phyloP scores from a whole-genome alignment of 2,888 invertebrate genomes.

The Tachina lurida region DNA sequence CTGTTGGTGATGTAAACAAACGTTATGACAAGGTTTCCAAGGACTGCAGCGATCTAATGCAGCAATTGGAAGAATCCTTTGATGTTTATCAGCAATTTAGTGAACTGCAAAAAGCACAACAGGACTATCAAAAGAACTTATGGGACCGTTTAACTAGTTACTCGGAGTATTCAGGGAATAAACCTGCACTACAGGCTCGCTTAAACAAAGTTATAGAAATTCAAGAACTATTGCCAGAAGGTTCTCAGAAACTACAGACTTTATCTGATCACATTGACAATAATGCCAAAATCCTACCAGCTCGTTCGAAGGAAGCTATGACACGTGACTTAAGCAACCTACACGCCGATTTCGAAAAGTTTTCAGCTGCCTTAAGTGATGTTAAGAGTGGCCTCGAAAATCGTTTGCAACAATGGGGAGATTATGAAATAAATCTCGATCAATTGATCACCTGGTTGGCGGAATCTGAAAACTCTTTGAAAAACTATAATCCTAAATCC shows the following conservation, averaged over 20 bases:
- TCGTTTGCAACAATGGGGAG: constrained; percentile 94
- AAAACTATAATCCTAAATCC: constrained; percentile 92
- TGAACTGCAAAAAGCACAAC: constrained; percentile 92
- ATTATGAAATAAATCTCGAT: constrained; percentile 94
- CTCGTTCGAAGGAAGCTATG: constrained; percentile 93
- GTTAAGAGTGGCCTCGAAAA: constrained; percentile 91
- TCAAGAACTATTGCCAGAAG: constrained; percentile 90
- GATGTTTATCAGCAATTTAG: constrained; percentile 94
- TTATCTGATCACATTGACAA: constrained; percentile 89
- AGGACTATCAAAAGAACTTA: constrained; percentile 94
- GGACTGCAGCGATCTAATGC: constrained; percentile 87
- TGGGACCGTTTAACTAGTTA: constrained; percentile 93
- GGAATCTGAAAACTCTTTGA: constrained; percentile 92
- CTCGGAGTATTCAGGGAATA: constrained; percentile 94
- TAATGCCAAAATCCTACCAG: constrained; percentile 88
- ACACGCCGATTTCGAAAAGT: constrained; percentile 92
- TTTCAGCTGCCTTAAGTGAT: constrained; percentile 89
- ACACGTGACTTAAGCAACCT: constrained; percentile 90
- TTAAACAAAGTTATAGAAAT: constrained; percentile 91
- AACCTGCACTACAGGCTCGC: constrained; percentile 91
- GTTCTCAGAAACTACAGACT: constrained; percentile 89
- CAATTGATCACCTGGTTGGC: constrained; percentile 92
- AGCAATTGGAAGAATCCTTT: constrained; percentile 89
- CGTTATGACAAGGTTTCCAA: constrained; percentile 89
- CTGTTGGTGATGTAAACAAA: constrained; percentile 88